phyloP scores from a whole-genome alignment of 2,113 vertebrate species.

The Melanerpes formicivorus region DNA sequence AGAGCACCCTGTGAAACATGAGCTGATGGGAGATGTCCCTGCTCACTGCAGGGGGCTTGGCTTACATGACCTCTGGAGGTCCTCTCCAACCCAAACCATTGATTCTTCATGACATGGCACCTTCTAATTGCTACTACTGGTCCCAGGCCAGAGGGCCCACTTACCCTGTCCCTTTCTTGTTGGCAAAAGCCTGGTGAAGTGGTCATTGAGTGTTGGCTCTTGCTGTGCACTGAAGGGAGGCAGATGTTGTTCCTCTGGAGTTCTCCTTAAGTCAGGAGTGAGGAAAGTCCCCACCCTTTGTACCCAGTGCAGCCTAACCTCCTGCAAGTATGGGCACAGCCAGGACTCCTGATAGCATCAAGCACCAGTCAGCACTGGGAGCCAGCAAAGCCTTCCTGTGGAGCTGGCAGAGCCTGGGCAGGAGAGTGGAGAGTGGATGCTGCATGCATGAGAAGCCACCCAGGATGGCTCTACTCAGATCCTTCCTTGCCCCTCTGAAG shows the following conservation, averaged over 20 bases:
- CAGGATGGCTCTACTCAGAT: background rate
- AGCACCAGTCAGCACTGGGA: background rate
- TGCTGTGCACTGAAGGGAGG: background rate
- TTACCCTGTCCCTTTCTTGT: background rate
- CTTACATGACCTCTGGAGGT: too few species aligned
- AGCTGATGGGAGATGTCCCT: too few species aligned
- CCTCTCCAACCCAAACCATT: too few species aligned
- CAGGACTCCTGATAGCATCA: background rate
- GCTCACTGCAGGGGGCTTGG: too few species aligned
- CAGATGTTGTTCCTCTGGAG: background rate
- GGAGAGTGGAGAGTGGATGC: background rate
- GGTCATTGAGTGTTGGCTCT: fast-evolving
- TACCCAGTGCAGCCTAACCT: background rate
- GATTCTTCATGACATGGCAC: background rate
- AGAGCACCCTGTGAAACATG: too few species aligned
- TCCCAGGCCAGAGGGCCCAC: background rate
- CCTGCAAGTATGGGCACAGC: slow-evolving; percentile 36
- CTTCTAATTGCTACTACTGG: background rate
- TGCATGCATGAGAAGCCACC: background rate
- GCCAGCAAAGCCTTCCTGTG: background rate
- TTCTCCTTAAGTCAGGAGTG: background rate
- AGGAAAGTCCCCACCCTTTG: slow-evolving; percentile 31
- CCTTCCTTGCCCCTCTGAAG: background rate
- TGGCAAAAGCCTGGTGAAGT: background rate
- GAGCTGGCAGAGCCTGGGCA: background rate